Evolutionary conservation across 2,888 invertebrate species (phyloP), one percentile per base, ranked within the genome.

Genomic region (Athalia cordata): DNA sequence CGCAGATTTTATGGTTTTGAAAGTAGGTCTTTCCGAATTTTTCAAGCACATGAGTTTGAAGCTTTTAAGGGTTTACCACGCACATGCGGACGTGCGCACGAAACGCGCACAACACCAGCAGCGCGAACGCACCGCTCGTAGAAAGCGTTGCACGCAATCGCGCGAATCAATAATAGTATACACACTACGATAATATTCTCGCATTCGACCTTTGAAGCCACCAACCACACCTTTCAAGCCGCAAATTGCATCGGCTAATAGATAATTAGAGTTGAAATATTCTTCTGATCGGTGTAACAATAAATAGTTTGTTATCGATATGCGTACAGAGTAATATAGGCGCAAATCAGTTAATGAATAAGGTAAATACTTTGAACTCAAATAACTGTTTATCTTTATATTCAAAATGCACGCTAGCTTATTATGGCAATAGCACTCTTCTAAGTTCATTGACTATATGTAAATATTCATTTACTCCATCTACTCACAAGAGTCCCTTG

Each of bases 91-190:
- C 29, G 29, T 29, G 29, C 29, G 29, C 29, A 29, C 29, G 29
- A 29, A 29, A 29, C 29, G 29, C 2, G 29, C 29, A 29, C 29
- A 29, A 29, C 29, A 29, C 29, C 29, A 29, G 29, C 43, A 59
- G 13, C 72, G 72, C 72, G 72, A 57, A 72, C 59, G 72, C 45
- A 59, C 4, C 45, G 29, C 5, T 11, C 29, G 11, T 7, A 64
- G 29, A 59, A 59, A 62, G 62, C 15, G 75, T 62, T 62, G 61
- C 62, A 75, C 75, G 75, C 75, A 75, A 75, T 43, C 75, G 75
- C 75, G 75, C 62, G 75, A 75, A 75, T 75, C 75, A 75, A 75
- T 29, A 29, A 29, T 75, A 75, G 62, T 75, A 62, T 75, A 75
- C 75, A 75, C 47, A 6, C 55, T 15, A 75, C 75, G 62, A 62